A percentile compares a stretch with the other conserved stretches of the same genome.
Evolutionary conservation across 2,113 vertebrate species (phyloP).

Genomic region (Nycticebus coucang): DNA sequence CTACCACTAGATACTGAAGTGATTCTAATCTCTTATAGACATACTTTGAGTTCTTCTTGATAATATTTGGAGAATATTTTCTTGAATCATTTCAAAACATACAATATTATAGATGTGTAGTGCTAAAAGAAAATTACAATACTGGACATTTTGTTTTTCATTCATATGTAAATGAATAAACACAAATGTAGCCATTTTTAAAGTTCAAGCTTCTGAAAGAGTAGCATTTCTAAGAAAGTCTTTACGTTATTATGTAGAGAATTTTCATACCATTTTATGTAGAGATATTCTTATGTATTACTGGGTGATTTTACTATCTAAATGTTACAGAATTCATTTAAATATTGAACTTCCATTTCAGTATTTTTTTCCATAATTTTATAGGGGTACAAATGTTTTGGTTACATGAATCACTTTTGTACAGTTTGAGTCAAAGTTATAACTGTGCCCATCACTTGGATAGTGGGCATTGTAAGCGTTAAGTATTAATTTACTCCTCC

Average conservation of each 20-base stretch:
- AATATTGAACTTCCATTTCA: background rate
- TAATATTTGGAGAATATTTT: background rate
- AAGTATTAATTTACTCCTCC: too few species aligned
- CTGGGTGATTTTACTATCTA: background rate
- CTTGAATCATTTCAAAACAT: background rate
- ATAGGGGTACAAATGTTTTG: too few species aligned
- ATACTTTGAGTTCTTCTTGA: background rate
- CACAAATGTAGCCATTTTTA: background rate
- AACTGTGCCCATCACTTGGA: too few species aligned
- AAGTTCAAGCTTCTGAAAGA: background rate
- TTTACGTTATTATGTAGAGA: background rate
- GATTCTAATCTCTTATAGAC: background rate
- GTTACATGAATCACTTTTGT: too few species aligned
- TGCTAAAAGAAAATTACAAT: background rate
- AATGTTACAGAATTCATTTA: background rate
- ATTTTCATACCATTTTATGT: background rate
- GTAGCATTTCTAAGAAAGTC: background rate
- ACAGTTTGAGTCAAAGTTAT: too few species aligned
- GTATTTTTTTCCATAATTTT: too few species aligned
- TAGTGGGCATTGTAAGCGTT: too few species aligned
- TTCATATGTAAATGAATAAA: background rate
- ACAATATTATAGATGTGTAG: background rate
- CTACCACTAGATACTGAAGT: background rate
- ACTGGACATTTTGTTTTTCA: background rate
- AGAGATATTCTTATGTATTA: background rate